Evolutionary conservation across 2,113 vertebrate genomes (phyloP), one percentile per base, ranked within the genome.

Genomic region (Perognathus longimembris): DNA sequence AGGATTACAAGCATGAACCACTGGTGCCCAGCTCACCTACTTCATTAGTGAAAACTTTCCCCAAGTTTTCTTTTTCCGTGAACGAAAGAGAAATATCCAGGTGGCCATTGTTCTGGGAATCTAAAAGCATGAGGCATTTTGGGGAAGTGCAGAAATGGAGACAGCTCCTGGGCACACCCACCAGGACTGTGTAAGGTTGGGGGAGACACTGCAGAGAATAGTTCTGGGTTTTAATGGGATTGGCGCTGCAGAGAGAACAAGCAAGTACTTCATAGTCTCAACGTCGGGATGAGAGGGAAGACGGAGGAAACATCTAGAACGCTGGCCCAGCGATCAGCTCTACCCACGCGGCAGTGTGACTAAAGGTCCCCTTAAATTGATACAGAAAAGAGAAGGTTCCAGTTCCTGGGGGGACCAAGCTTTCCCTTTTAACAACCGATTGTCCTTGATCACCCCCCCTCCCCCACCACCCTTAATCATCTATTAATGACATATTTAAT

Each of bases 1-100:
- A 54, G 14, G 50, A 54, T 54, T 54, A 54, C 50, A 54, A 54
- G 50, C 45, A 45, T 45, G 45, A 45, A 45, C 45, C 45, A 45
- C 45, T 45, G 45, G 45, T 54, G 15, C 50, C 12, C 15, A 54
- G 15, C 50, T 54, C 17, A 54, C 15, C 14, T 54, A 32, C 38
- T 89, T 81, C 5, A 80, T 30, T 77, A n/a, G n/a, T 89, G 17
- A 75, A 85, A 89, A 75, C 38, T 69, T 80, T 54, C 17, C 3
- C 50, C 50, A 54, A 17, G 50, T 54, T 18, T 54, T 54, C 50
- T 54, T 54, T 54, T 54, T 54, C 50, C 50, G 17, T 86, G 59
- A 83, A 71, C 20, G 59, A 78, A 80, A 86, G 17, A 40, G 21
- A 67, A 64, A 42, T 82, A 76, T 80, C 15, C 30, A 15, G 30